Base-by-base conservation (phyloP, 2,797 vertebrate species). In the Balearica regulorum region DNA sequence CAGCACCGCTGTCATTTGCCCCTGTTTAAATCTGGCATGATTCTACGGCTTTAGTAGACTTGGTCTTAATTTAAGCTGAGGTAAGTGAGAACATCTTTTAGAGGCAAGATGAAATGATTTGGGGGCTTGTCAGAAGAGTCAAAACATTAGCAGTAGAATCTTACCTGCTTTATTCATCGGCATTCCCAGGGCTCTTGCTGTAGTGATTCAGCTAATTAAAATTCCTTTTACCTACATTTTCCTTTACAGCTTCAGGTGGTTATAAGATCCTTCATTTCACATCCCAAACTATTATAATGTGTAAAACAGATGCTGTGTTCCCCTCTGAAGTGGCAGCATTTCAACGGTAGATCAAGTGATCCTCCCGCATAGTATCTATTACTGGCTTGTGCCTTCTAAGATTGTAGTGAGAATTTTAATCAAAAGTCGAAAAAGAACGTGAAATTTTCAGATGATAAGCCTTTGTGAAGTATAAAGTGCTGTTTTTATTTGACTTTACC, bases 221-320 rank as follows among this genome's bases (percentile, higher is more conserved):
- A 96, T 96, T 92, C 93, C 93, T 96, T 90, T 87, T 93, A 33
- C 90, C 41, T 96, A 31, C 71, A 81, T 91, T 97, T 96, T 96
- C 86, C 92, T 96, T 94, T 95, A 94, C 69, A 65, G 94, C 87
- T 94, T 93, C 94, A 96, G 92, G 93, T 96, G 93, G 93, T 43
- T 93, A 9, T 68, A 75, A 85, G 93, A 92, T 44, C 89, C 78
- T 84, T 96, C 91, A 90, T 72, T 96, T 92, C 62, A 14, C 44
- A 91, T 90, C 93, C 81, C 76, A 86, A 71, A 21, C 75, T 66
- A 64, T 90, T 90, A 54, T 91, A 81, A 96, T 90, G 77, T 87
- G 48, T 65, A 96, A 95, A 95, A 62, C 96, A 96, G 95, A 93
- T 71, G 84, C 91, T 71, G 37, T 41, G 49, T 54, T 96, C 90